Percentiles rank a stretch among this genome's conserved stretches.
These are phyloP conservation scores for Gobio occitaniae DNA, from an alignment of 2,797 vertebrate genomes.

Conservation along the genomic window DNA sequence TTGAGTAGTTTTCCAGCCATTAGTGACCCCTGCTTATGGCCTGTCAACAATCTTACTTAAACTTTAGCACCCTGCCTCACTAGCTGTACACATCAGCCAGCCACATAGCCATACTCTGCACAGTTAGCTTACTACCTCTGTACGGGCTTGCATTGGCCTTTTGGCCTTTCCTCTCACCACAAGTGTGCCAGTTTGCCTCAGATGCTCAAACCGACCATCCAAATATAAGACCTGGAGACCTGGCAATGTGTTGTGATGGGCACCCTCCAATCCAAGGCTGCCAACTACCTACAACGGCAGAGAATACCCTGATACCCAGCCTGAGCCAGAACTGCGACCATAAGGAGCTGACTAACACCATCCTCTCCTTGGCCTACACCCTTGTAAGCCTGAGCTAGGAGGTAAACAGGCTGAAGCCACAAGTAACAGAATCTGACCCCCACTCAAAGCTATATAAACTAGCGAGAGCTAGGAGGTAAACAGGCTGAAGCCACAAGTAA, in stretches of 20 bases:
- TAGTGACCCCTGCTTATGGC: background rate
- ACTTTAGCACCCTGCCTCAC: background rate
- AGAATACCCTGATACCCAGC: background rate
- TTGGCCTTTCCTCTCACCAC: background rate
- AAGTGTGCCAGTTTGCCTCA: background rate
- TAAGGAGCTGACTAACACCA: background rate
- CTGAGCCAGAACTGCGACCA: background rate
- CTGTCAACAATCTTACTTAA: background rate
- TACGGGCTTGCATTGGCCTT: background rate
- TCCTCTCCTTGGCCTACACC: background rate
- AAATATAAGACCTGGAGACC: background rate
- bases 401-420: background rate
- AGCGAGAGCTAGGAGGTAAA: background rate
- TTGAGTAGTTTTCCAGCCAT: background rate
- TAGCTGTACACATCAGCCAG: background rate
- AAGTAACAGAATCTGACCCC: background rate
- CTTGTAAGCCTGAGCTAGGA: background rate
- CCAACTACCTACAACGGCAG: background rate
- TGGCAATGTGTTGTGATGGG: background rate
- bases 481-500: background rate
- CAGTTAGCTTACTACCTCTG: too few relatives aligned
- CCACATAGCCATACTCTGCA: background rate
- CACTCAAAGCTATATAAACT: background rate
- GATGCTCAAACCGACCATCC: too few relatives aligned
- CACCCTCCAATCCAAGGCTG: background rate